Evolutionary conservation across 1,140 invertebrate genomes (phyloP).

Genomic region (Pteromalus puparum): DNA sequence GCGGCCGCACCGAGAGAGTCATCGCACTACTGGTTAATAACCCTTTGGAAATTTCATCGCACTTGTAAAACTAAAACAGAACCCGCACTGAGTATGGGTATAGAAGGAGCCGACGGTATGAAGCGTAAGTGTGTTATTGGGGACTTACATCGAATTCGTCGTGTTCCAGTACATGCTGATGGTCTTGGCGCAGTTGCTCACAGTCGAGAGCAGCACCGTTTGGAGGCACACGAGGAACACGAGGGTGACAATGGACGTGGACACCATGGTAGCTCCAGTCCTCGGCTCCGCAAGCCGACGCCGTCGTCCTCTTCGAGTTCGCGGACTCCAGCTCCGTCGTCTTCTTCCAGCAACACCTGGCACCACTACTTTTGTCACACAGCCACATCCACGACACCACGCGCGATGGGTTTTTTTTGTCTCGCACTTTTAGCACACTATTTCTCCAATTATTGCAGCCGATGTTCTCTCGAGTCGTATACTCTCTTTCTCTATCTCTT

Average conservation of each 20-base stretch:
- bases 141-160: slow-evolving; percentile 86
- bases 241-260: slow-evolving; percentile 81
- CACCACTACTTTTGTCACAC: slow-evolving; percentile 38
- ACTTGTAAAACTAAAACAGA: too few species aligned
- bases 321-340: slow-evolving; percentile 39
- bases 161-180: slow-evolving; percentile 92
- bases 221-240: slow-evolving; percentile 86
- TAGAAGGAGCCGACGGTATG: neutral
- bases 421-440: slow-evolving; percentile 13
- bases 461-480: neutral
- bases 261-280: slow-evolving; percentile 69
- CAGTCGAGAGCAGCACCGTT: slow-evolving; percentile 83
- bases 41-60: neutral
- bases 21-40: slow-evolving; percentile 1
- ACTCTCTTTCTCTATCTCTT: neutral
- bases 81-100: too few species aligned
- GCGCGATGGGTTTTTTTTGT: slow-evolving; percentile 11
- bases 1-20: neutral
- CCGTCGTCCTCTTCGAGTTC: slow-evolving; percentile 40
- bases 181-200: slow-evolving; percentile 87
- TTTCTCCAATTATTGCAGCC: neutral
- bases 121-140: neutral
- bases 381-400: slow-evolving; percentile 47
- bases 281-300: slow-evolving; percentile 49
- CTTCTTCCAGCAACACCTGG: slow-evolving; percentile 40